phyloP scores from a whole-genome alignment of 2,797 vertebrate species.

The Dendrocincla tyrannina region DNA sequence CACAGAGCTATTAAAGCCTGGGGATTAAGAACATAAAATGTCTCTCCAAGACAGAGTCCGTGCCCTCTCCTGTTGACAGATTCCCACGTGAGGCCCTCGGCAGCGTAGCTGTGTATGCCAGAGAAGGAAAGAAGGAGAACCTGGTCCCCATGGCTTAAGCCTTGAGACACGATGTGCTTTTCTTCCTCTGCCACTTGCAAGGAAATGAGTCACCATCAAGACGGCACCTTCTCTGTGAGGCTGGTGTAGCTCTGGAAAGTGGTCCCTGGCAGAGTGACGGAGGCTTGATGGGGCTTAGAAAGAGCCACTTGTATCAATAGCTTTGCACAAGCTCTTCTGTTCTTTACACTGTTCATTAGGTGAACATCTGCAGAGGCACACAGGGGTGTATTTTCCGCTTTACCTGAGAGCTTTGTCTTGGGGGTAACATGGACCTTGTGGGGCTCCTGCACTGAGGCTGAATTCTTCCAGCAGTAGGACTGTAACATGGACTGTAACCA shows the following conservation, averaged over 20 bases:
- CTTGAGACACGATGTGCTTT: not conserved
- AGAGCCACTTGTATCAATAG: not conserved
- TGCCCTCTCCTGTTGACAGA: not conserved
- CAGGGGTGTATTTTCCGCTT: not conserved
- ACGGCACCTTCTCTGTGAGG: accelerated
- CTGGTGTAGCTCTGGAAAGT: not conserved
- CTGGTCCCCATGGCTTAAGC: not conserved
- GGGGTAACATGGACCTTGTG: not conserved
- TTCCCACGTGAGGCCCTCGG: not conserved
- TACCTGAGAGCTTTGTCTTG: not conserved
- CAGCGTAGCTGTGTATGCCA: too few species aligned
- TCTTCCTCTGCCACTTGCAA: not conserved
- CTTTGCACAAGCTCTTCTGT: not conserved
- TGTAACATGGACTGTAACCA: not conserved
- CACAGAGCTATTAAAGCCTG: not conserved
- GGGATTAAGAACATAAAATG: not conserved
- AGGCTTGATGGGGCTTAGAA: not conserved
- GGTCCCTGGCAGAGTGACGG: not conserved
- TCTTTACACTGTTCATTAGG: not conserved
- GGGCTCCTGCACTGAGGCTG: not conserved
- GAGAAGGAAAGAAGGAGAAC: not conserved
- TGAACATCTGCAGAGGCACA: not conserved
- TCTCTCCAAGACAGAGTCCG: not conserved
- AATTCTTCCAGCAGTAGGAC: not conserved
- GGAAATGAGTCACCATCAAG: not conserved